Base-by-base conservation (phyloP, 2,113 vertebrate genomes). In the Talpa occidentalis region DNA sequence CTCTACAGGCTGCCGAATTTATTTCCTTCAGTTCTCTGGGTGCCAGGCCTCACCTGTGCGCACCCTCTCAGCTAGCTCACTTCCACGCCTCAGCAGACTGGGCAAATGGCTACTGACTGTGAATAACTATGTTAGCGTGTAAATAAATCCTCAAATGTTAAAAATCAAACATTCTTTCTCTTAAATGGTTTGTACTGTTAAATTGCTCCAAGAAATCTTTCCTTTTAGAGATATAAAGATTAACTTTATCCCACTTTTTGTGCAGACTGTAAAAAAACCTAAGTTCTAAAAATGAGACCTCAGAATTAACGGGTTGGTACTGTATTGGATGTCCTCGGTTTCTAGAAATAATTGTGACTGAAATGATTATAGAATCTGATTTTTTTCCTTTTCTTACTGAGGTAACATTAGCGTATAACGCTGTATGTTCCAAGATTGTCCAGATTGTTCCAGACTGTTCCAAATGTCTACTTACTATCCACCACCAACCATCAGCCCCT, bases 281-380 rank as follows among this genome's bases (percentile, higher is more conserved):
- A 81, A 56, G 66, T 73, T 91, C 66, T 82, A 59, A 85, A 93
- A 86, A 47, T 40, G 42, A 95, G 56, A 69, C 8, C 30, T 52
- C 52, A 80, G 72, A 74, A 88, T 88, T 56, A 70, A 84, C 78
- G 47, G 52, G 28, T 54, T 69, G 69, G 59, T 86, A 22, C 59
- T 73, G 21, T 88, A 78, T 88, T 70, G 78, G 42, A 77, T 73
- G 62, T 32, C 78, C 82, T 86, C 19, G 0, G 73, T 74, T 85
- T 94, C 74, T 62, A 74, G 86, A 97, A 94, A 95, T 91, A 94
- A 70, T 66, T 91, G 82, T 60, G 88, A 94, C 49, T 88, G 74
- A 88, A 92, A 69, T 96, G 76, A 90, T 77, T 77, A 79, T 5
- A 83, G 83, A 83, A 89, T 91, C 69, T 83, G 83, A 91, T 56